Evolutionary conservation across 2,113 vertebrate genomes (phyloP).

Genomic region (Falco punctatus): DNA sequence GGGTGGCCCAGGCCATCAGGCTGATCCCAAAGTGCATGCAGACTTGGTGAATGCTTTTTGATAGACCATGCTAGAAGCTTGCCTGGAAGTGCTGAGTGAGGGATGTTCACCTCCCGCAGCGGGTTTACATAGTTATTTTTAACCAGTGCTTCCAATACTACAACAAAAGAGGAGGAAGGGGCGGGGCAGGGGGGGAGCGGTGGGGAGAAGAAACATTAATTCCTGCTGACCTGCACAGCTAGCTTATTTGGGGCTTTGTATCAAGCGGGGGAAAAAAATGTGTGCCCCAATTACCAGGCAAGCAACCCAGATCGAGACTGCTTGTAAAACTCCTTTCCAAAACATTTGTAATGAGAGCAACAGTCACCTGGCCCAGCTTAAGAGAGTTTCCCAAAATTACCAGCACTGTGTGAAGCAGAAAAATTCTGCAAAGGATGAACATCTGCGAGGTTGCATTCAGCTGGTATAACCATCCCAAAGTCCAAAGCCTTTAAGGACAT

Average conservation of each 20-base stretch:
- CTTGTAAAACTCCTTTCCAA: constrained; percentile 30
- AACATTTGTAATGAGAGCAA: constrained; percentile 26
- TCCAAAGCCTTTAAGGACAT: not conserved
- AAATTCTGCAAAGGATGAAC: not conserved
- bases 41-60: not conserved
- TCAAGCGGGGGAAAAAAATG: not conserved
- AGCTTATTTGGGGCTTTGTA: not conserved
- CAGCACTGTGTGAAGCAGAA: not conserved
- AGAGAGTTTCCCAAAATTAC: not conserved
- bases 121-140: not conserved
- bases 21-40: not conserved
- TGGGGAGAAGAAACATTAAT: not conserved
- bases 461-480: not conserved
- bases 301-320: constrained; percentile 27
- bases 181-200: too few relatives aligned
- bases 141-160: not conserved
- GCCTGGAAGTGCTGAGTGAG: not conserved
- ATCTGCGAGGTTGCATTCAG: not conserved
- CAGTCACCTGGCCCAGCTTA: not conserved
- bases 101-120: not conserved
- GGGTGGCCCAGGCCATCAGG: not conserved
- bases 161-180: not conserved
- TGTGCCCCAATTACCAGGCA: not conserved
- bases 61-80: not conserved
- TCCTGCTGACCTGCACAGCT: constrained; percentile 52